Conservation (phyloP, 2,113 vertebrate species). For the Centropus unirufus region DNA sequence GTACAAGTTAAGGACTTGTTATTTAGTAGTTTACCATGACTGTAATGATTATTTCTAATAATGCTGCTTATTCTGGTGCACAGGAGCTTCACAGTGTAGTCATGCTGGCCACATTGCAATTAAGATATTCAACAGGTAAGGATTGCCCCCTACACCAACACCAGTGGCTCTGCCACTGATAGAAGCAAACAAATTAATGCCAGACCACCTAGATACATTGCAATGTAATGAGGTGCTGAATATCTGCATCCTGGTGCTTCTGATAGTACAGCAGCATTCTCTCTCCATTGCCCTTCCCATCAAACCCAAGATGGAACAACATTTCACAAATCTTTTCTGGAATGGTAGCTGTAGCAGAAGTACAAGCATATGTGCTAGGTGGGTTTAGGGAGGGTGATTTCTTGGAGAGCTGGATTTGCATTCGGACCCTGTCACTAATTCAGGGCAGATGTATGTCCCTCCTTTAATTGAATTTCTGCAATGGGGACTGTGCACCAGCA, state of each 20-base stretch:
- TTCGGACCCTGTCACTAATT: conserved; percentile 13
- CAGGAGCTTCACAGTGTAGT: not conserved
- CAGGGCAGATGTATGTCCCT: not conserved
- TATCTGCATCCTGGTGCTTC: not conserved
- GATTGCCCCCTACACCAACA: not conserved
- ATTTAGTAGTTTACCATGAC: not conserved
- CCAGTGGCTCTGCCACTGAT: too few relatives aligned
- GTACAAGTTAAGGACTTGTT: conserved; percentile 12
- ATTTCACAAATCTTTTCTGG: not conserved
- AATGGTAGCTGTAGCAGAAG: not conserved
- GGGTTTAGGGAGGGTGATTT: not conserved
- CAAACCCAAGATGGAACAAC: not conserved
- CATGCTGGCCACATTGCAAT: not conserved
- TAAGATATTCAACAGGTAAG: not conserved
- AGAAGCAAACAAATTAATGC: not conserved
- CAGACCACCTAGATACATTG: not conserved
- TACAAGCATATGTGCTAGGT: not conserved
- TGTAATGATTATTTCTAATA: not conserved
- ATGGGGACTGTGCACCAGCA: not conserved
- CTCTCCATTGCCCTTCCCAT: not conserved
- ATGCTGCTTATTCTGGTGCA: not conserved
- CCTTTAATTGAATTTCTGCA: not conserved
- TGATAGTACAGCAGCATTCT: not conserved
- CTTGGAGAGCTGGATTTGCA: not conserved
- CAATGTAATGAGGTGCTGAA: not conserved